These are phyloP conservation scores for Tuta absoluta DNA, from an alignment of 2,888 invertebrate genomes.

Conservation along the genomic window DNA sequence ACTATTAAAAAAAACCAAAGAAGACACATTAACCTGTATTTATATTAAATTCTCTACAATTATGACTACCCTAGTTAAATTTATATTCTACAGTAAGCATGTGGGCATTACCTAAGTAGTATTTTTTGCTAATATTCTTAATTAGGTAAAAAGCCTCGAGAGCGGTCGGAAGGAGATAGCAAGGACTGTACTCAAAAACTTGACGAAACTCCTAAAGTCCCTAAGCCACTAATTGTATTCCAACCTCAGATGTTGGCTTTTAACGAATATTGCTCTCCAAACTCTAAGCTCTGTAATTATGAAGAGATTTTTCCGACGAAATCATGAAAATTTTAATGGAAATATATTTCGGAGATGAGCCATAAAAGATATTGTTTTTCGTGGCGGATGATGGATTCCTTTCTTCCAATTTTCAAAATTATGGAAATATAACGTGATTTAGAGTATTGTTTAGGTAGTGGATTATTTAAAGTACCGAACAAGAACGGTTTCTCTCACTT, in stretches of 20 bases:
- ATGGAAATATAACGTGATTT: background rate
- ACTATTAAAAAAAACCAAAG: no score
- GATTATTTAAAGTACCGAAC: no score
- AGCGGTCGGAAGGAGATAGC: background rate
- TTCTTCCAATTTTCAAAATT: background rate
- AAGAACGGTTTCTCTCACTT: no score
- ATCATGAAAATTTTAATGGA: slow-evolving; percentile 9
- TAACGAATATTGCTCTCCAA: slow-evolving; percentile 27
- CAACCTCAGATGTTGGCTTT: slow-evolving; percentile 25
- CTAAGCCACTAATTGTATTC: slow-evolving; percentile 30
- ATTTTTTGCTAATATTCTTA: background rate
- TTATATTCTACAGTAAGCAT: no score
- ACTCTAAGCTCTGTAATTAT: slow-evolving; percentile 23
- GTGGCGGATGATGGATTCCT: background rate
- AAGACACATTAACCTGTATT: no score
- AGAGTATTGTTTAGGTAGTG: no score
- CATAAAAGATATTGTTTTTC: background rate
- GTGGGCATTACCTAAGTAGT: background rate
- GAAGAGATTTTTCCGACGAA: slow-evolving; percentile 5
- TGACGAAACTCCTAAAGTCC: slow-evolving; percentile 24
- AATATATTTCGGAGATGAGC: slow-evolving; percentile 6
- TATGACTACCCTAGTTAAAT: no score
- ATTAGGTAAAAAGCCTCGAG: background rate
- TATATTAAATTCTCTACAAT: no score
- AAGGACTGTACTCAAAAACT: slow-evolving; percentile 10